A percentile compares a stretch with the other conserved stretches of the same genome.
Conservation (phyloP, 2,113 vertebrate genomes). For the Penelope pileata region DNA sequence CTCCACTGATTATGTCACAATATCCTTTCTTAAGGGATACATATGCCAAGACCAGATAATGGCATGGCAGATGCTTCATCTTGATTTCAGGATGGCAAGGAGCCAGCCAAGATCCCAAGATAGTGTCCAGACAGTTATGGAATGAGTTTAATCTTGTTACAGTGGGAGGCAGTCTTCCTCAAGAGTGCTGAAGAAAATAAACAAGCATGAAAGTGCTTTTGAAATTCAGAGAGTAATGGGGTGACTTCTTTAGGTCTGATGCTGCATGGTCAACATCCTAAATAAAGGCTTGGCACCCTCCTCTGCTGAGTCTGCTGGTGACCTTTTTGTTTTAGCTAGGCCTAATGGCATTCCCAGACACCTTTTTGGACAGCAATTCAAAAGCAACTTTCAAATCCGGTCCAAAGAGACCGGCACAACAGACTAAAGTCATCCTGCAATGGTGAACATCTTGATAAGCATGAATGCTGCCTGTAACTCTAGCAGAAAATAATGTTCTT, state of each 20-base stretch:
- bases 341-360: not conserved
- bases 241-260: not conserved
- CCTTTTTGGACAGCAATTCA: not conserved
- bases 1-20: conserved; percentile 48
- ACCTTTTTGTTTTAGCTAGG: not conserved
- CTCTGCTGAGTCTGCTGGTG: not conserved
- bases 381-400: not conserved
- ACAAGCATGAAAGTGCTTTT: not conserved
- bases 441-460: not conserved
- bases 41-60: not conserved
- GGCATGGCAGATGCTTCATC: conserved; percentile 22
- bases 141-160: conserved; percentile 25
- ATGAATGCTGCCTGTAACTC: not conserved
- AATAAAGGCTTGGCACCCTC: not conserved
- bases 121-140: conserved; percentile 32
- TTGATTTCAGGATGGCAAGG: conserved; percentile 5
- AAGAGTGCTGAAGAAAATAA: not conserved
- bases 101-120: conserved; percentile 3
- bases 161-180: not conserved
- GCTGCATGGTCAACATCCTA: not conserved
- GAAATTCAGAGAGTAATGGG: not conserved
- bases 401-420: fast-evolving
- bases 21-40: conserved; percentile 43
- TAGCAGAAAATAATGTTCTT: not conserved
- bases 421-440: not conserved